Percentiles rank a stretch among this genome's conserved stretches.
phyloP scores from a whole-genome alignment of 2,888 invertebrate genomes.

The Megalurothrips usitatus region DNA sequence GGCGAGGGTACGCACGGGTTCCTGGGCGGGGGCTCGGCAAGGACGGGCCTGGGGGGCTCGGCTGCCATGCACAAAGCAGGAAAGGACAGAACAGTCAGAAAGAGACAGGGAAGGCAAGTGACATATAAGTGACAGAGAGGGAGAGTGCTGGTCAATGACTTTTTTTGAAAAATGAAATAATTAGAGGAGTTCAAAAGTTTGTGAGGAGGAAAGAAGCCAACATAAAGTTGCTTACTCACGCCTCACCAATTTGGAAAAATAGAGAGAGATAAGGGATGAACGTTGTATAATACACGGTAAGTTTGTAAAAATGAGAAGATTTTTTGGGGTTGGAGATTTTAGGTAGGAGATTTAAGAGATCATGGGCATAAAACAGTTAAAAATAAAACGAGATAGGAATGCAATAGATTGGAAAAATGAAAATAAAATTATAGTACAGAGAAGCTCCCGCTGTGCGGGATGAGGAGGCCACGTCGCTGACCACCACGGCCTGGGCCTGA shows the following conservation, averaged over 20 bases:
- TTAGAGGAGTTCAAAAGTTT: neutral
- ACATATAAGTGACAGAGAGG: neutral
- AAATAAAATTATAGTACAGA: constrained; percentile 31
- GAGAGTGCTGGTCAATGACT: neutral
- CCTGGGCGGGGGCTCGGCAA: constrained; percentile 35
- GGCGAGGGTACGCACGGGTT: constrained; percentile 68
- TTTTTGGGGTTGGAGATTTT: neutral
- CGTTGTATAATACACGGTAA: neutral
- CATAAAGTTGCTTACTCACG: too few species aligned
- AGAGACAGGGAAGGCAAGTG: constrained; percentile 16
- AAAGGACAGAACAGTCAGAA: constrained; percentile 24
- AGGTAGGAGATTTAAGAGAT: neutral
- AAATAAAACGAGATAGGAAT: neutral
- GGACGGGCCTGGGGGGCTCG: constrained; percentile 28
- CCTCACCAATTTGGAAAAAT: too few species aligned
- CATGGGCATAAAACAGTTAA: neutral
- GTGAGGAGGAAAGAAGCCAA: neutral
- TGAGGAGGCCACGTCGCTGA: constrained; percentile 33
- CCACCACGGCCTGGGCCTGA: neutral
- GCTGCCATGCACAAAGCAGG: neutral
- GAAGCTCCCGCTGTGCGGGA: constrained; percentile 37
- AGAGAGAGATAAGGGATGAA: too few species aligned
- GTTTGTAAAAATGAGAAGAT: neutral
- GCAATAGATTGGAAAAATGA: neutral
- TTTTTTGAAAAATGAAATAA: constrained; percentile 1